A percentile compares a stretch with the other conserved stretches of the same genome.
Evolutionary conservation across 92 coral and sea anemone genomes (phyloP).

Genomic region (Epizoanthus stellaris): DNA sequence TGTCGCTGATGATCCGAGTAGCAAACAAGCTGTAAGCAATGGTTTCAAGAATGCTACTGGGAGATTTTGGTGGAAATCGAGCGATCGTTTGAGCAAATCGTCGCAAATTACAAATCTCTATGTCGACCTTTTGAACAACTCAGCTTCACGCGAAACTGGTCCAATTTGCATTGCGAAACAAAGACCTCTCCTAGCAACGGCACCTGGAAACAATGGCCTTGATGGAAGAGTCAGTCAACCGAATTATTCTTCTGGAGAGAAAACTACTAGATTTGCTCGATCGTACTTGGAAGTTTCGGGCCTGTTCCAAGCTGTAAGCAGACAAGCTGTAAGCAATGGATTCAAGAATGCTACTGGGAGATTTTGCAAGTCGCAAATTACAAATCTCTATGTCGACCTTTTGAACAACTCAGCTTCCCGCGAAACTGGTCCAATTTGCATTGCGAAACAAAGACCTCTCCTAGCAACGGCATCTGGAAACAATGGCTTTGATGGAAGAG

Average conservation of each 20-base stretch:
- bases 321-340: not conserved
- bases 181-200: constrained; percentile 1
- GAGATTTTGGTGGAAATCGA: constrained; percentile 4
- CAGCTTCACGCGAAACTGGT: not conserved
- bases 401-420: not conserved
- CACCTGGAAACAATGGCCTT: not conserved
- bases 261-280: too few species aligned
- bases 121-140: constrained; percentile 7
- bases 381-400: constrained; percentile 6
- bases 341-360: not conserved
- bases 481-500: too few species aligned
- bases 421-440: constrained; percentile 10
- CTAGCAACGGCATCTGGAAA: not conserved
- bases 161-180: constrained; percentile 13
- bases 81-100: not conserved
- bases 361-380: constrained; percentile 10
- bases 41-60: not conserved
- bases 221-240: too few species aligned
- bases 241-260: too few species aligned
- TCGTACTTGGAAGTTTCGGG: too few species aligned
- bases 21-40: not conserved
- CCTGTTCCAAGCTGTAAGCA: not conserved
- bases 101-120: constrained; percentile 7
- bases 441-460: constrained; percentile 12
- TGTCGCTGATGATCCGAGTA: not conserved